Conservation (phyloP, 2,113 vertebrate genomes). For the Oreochromis spilurus region DNA sequence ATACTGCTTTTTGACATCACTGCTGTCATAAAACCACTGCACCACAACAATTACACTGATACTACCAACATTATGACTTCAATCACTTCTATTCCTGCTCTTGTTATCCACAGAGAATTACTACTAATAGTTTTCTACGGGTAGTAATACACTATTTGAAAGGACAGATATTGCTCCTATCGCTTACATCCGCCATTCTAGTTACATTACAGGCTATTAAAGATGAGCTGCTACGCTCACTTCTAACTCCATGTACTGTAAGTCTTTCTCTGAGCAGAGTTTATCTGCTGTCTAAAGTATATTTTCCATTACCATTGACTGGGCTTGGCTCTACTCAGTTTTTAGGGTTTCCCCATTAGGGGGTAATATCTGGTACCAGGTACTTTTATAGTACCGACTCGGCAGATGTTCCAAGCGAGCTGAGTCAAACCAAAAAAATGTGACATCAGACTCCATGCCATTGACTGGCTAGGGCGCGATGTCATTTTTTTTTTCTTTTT, state of each 20-base stretch:
- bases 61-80: neutral
- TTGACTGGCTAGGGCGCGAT: neutral
- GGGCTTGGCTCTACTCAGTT: neutral
- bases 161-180: neutral
- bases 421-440: neutral
- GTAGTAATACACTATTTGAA: neutral
- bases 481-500: neutral
- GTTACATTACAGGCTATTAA: neutral
- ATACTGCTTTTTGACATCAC: neutral
- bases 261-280: neutral
- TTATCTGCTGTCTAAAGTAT: neutral
- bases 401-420: neutral
- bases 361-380: neutral
- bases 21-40: neutral
- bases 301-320: neutral
- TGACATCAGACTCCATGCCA: neutral
- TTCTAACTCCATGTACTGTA: neutral
- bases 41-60: neutral
- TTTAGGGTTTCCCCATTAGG: neutral
- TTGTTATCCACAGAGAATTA: neutral
- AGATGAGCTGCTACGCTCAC: neutral
- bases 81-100: neutral
- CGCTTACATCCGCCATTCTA: neutral
- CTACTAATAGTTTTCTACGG: neutral
- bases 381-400: neutral